These are phyloP conservation scores for Mystacides longicornis DNA, from an alignment of 2,888 invertebrate genomes.

Conservation along the genomic window DNA sequence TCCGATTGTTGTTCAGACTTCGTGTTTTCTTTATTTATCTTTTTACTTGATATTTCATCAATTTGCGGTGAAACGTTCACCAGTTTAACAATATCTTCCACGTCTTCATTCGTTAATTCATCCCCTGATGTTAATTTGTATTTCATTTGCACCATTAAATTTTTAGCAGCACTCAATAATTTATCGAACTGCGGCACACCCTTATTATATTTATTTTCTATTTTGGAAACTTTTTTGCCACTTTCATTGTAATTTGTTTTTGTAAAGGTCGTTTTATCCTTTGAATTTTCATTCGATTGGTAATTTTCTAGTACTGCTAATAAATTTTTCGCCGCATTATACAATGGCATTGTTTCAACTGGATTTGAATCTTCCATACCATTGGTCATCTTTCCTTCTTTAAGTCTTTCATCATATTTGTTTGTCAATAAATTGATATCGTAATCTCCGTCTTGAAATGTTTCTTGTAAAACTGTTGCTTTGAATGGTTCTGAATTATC, in stretches of 20 bases:
- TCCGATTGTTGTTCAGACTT: neutral
- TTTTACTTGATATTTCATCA: neutral
- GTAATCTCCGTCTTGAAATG: neutral
- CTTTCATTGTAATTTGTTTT: no score
- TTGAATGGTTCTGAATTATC: neutral
- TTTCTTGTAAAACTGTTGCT: constrained; percentile 5
- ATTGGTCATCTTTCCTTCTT: neutral
- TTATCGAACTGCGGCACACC: neutral
- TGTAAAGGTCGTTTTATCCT: neutral
- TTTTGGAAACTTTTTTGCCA: no score
- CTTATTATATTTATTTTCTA: no score
- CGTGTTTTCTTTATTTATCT: neutral
- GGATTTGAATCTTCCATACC: neutral
- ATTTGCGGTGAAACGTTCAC: neutral
- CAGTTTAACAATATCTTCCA: neutral
- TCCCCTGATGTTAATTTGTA: neutral
- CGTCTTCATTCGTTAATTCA: neutral
- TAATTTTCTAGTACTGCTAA: neutral
- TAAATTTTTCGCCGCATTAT: constrained; percentile 5
- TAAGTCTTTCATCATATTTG: neutral
- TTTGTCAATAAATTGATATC: neutral
- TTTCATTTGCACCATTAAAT: neutral
- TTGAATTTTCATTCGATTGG: neutral
- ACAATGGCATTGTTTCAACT: neutral
- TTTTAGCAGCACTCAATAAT: neutral